phyloP scores from a whole-genome alignment of 1,140 invertebrate genomes.

The Drosophila bocqueti region DNA sequence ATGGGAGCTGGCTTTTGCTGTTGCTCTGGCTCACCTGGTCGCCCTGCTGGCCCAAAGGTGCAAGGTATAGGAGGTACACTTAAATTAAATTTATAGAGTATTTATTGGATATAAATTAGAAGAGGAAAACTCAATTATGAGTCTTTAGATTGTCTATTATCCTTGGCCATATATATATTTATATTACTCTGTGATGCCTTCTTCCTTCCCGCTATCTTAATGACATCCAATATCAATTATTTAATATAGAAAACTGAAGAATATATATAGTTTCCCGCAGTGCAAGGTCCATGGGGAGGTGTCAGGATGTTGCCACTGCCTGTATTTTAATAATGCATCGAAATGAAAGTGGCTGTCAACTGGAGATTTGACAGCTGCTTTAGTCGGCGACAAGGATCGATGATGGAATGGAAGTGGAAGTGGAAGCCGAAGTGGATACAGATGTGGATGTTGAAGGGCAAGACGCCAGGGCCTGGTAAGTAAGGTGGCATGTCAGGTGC shows the following conservation, averaged over 20 bases:
- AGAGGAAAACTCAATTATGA: too few relatives aligned
- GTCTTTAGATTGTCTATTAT: too few relatives aligned
- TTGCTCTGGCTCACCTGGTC: conserved; percentile 56
- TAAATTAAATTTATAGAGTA: not conserved
- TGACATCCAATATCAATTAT: too few relatives aligned
- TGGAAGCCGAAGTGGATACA: conserved; percentile 1
- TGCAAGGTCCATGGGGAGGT: conserved; percentile 51
- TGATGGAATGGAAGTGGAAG: conserved; percentile 53
- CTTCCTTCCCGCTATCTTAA: not conserved
- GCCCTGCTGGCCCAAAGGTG: conserved; percentile 15
- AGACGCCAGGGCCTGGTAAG: conserved; percentile 6
- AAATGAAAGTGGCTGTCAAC: conserved; percentile 82
- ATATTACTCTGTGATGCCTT: not conserved
- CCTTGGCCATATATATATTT: not conserved
- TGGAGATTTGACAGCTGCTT: conserved; percentile 61
- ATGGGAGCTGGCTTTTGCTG: conserved; percentile 49
- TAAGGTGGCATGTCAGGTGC: conserved; percentile 51
- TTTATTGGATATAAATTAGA: too few relatives aligned
- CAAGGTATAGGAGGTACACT: conserved; percentile 22
- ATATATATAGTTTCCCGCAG: conserved; percentile 11
- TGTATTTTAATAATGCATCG: conserved; percentile 81
- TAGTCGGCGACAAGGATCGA: conserved; percentile 72
- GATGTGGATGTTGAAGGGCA: not conserved
- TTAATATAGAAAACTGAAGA: not conserved
- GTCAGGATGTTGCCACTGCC: conserved; percentile 76